Evolutionary conservation across 2,113 vertebrate genomes (phyloP).

Genomic region (Eudyptes chrysolophus): DNA sequence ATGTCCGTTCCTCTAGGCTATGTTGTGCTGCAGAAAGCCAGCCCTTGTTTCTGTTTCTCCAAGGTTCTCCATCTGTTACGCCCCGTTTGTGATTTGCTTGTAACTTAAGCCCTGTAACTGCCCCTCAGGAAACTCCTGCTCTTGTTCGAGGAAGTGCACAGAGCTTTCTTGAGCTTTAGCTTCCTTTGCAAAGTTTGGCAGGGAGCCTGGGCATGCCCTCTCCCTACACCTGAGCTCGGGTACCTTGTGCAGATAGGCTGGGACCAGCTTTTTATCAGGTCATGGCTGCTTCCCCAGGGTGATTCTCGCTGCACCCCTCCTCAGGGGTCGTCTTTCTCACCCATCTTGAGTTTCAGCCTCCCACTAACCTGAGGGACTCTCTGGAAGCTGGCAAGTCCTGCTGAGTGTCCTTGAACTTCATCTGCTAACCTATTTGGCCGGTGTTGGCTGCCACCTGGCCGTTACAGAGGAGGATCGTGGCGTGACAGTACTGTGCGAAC

Average conservation of each 20-base stretch:
- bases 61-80: background rate
- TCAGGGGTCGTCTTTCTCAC: background rate
- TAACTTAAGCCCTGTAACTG: conserved; percentile 1
- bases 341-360: background rate
- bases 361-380: background rate
- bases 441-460: background rate
- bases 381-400: background rate
- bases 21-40: background rate
- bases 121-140: conserved; percentile 18
- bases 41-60: background rate
- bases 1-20: background rate
- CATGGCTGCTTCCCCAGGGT: background rate
- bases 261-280: background rate
- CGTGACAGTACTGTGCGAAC: background rate
- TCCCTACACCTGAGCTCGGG: background rate
- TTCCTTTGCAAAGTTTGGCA: background rate
- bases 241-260: background rate
- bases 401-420: background rate
- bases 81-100: background rate
- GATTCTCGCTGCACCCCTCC: background rate
- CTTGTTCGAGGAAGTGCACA: background rate
- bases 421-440: background rate
- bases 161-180: background rate
- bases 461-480: background rate
- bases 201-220: background rate